Conservation (phyloP, 2,888 invertebrate species). For the Azorinus chamasolen region DNA sequence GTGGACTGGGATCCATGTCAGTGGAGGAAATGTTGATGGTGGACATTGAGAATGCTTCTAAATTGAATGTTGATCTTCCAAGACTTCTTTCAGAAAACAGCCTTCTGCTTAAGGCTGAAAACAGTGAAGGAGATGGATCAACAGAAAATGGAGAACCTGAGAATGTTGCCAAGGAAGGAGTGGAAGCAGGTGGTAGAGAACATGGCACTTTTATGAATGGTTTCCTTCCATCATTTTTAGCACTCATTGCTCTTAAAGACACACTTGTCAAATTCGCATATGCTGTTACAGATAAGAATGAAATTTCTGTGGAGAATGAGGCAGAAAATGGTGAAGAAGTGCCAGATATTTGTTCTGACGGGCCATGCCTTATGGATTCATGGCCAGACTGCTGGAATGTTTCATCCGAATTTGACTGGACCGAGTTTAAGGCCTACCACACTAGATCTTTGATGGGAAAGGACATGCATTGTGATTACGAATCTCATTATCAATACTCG, state of each 20-base stretch:
- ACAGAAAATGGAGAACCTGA: too few relatives aligned
- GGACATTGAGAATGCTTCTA: too few relatives aligned
- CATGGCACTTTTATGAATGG: conserved; percentile 27
- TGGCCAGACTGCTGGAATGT: conserved; percentile 60
- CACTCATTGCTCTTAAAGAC: conserved; percentile 69
- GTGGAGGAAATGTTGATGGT: too few relatives aligned
- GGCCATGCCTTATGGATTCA: conserved; percentile 52
- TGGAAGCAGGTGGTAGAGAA: conserved; percentile 1
- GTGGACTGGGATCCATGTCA: too few relatives aligned
- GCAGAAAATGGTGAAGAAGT: too few relatives aligned
- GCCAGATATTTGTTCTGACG: conserved; percentile 51
- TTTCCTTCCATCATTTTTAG: conserved; percentile 66
- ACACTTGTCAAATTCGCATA: conserved; percentile 59
- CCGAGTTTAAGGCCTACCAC: conserved; percentile 13
- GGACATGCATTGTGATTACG: not conserved
- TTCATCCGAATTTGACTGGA: conserved; percentile 47
- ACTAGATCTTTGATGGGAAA: not conserved
- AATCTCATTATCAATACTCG: too few relatives aligned
- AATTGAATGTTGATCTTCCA: too few relatives aligned
- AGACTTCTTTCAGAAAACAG: too few relatives aligned
- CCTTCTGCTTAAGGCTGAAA: too few relatives aligned
- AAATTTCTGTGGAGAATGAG: conserved; percentile 9
- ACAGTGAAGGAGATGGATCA: too few relatives aligned
- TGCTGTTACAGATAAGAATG: conserved; percentile 4
- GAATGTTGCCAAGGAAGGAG: not conserved